These are phyloP conservation scores for Melanostoma mellinum DNA, from an alignment of 2,888 invertebrate genomes.

Conservation along the genomic window DNA sequence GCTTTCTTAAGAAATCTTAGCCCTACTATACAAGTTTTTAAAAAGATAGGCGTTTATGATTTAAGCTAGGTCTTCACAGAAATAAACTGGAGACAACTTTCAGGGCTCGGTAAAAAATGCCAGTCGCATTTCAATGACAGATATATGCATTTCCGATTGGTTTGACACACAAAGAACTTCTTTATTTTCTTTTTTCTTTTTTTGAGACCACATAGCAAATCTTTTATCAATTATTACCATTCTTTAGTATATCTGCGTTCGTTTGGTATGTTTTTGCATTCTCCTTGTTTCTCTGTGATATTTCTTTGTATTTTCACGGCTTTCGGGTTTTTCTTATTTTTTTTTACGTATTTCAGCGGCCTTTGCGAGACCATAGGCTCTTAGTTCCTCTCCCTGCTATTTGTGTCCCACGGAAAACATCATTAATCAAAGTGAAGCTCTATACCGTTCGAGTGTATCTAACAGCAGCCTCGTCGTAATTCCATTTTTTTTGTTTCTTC, in stretches of 20 bases:
- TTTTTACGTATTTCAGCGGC: slow-evolving; percentile 57
- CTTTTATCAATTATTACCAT: slow-evolving; percentile 26
- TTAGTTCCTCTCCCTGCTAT: slow-evolving; percentile 59
- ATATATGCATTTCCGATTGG: too few species aligned
- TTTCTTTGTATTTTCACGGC: slow-evolving; percentile 26
- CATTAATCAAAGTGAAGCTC: slow-evolving; percentile 81
- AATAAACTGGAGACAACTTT: too few species aligned
- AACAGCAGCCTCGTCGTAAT: slow-evolving; percentile 69
- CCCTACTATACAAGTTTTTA: too few species aligned
- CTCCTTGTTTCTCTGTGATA: slow-evolving; percentile 27
- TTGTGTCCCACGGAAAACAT: slow-evolving; percentile 80
- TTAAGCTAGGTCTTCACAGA: too few species aligned
- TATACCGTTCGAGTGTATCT: slow-evolving; percentile 73
- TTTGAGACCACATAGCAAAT: slow-evolving; percentile 3
- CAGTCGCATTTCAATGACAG: too few species aligned
- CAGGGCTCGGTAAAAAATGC: too few species aligned
- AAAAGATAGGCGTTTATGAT: too few species aligned
- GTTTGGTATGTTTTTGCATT: slow-evolving; percentile 11
- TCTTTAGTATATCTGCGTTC: slow-evolving; percentile 15
- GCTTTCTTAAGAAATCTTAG: too few species aligned
- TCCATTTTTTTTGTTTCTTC: slow-evolving; percentile 35
- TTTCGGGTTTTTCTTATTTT: slow-evolving; percentile 15
- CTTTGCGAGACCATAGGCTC: slow-evolving; percentile 65
- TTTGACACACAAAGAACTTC: too few species aligned
- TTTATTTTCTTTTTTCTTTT: neutral